Evolutionary conservation across 2,113 vertebrate genomes (phyloP).

Genomic region (Labrus mixtus): DNA sequence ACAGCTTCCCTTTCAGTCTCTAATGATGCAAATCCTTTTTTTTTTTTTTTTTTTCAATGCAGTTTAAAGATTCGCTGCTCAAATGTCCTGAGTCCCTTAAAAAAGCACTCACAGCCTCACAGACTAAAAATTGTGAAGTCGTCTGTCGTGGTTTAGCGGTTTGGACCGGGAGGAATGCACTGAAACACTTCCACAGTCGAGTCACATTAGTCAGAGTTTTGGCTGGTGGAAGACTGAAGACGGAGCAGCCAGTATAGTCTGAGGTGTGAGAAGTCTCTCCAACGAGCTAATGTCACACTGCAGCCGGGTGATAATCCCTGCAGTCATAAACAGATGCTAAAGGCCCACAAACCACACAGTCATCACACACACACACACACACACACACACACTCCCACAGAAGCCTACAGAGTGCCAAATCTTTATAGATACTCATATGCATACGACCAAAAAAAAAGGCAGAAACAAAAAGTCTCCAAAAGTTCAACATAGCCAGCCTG

Average conservation of each 20-base stretch:
- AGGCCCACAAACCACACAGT: constrained; percentile 66
- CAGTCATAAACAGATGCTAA: constrained; percentile 80
- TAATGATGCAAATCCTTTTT: no score
- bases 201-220: constrained; percentile 65
- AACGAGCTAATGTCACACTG: constrained; percentile 69
- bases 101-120: neutral
- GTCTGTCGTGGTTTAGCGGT: neutral
- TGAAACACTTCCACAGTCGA: constrained; percentile 36
- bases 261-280: constrained; percentile 71
- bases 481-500: no score
- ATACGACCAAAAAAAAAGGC: no score
- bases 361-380: constrained; percentile 49
- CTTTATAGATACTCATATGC: constrained; percentile 28
- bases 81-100: neutral
- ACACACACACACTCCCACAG: constrained; percentile 35
- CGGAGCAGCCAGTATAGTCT: constrained; percentile 44
- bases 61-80: neutral
- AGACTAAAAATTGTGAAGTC: neutral
- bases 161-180: constrained; percentile 17
- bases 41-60: neutral
- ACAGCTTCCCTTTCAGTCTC: no score
- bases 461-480: no score
- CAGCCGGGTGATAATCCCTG: constrained; percentile 77
- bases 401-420: constrained; percentile 36
- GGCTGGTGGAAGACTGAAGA: constrained; percentile 54